Percentiles rank a stretch among this genome's conserved stretches.
Evolutionary conservation across 2,797 vertebrate species (phyloP).

Genomic region (Chromis chromis): DNA sequence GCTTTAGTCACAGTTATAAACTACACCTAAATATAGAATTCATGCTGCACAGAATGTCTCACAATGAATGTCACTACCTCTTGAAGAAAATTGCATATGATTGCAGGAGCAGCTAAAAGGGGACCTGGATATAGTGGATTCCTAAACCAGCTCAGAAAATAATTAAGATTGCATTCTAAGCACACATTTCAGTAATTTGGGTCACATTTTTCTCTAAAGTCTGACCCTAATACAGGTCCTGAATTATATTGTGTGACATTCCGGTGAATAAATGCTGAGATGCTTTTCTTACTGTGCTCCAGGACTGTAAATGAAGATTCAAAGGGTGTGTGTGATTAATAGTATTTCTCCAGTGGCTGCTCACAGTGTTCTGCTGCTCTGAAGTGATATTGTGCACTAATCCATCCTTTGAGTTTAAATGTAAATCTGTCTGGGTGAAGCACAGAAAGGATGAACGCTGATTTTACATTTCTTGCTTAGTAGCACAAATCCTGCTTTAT

Average conservation of each 20-base stretch:
- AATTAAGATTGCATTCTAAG: neutral
- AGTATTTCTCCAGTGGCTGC: neutral
- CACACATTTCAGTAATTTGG: neutral
- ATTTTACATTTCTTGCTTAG: neutral
- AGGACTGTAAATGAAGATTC: neutral
- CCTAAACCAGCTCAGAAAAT: neutral
- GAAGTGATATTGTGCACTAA: neutral
- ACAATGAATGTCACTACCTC: neutral
- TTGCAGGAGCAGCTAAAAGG: neutral
- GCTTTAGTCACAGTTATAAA: neutral
- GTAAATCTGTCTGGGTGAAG: slow-evolving; percentile 1
- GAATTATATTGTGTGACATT: neutral
- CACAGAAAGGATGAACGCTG: neutral
- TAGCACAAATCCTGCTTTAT: slow-evolving; percentile 6
- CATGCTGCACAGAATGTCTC: neutral
- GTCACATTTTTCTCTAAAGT: neutral
- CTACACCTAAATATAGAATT: neutral
- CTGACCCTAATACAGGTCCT: neutral
- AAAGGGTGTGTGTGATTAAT: neutral
- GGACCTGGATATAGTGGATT: neutral
- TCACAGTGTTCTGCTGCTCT: neutral
- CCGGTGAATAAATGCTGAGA: neutral
- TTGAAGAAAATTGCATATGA: slow-evolving; percentile 13
- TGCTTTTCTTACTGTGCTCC: neutral
- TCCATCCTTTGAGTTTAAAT: slow-evolving; percentile 11